Evolutionary conservation across 2,797 vertebrate species (phyloP).

Genomic region (Acanthurus leucopareius): DNA sequence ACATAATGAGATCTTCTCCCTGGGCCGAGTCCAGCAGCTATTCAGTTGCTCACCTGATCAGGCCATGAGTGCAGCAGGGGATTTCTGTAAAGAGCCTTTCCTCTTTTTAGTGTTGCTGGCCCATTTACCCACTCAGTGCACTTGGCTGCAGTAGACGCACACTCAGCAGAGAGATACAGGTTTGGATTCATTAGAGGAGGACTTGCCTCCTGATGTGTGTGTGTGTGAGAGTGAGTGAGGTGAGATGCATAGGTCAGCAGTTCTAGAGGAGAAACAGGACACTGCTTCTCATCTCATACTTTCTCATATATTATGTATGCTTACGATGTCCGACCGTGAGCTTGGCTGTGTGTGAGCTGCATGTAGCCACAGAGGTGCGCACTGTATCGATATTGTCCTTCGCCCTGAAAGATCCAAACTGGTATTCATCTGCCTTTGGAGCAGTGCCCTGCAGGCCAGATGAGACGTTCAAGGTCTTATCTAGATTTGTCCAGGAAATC

Average conservation of each 20-base stretch:
- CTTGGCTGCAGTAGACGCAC: conserved; percentile 62
- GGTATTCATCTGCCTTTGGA: neutral
- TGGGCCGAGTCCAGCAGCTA: neutral
- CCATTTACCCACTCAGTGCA: conserved; percentile 30
- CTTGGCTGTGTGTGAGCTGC: conserved; percentile 27
- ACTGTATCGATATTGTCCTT: conserved; percentile 7
- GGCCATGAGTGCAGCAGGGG: neutral
- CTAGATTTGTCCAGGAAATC: conserved; percentile 33
- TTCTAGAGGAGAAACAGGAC: conserved; percentile 80
- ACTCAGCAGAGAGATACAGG: conserved; percentile 64
- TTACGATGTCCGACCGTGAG: conserved; percentile 42
- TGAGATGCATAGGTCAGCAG: conserved; percentile 72
- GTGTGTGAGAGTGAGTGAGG: conserved; percentile 25
- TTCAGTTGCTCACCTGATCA: neutral
- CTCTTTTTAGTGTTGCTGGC: conserved; percentile 9
- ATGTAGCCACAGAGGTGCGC: conserved; percentile 8
- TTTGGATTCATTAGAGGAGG: conserved; percentile 55
- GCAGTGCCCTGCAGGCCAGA: neutral
- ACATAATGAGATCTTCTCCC: too few relatives aligned
- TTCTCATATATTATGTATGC: conserved; percentile 79
- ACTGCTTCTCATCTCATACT: conserved; percentile 63
- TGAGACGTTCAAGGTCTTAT: conserved; percentile 42
- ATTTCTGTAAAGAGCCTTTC: neutral
- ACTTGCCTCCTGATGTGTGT: conserved; percentile 37
- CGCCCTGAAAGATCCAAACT: conserved; percentile 6